Evolutionary conservation across 2,113 vertebrate genomes (phyloP).

Genomic region (Spea bombifrons): DNA sequence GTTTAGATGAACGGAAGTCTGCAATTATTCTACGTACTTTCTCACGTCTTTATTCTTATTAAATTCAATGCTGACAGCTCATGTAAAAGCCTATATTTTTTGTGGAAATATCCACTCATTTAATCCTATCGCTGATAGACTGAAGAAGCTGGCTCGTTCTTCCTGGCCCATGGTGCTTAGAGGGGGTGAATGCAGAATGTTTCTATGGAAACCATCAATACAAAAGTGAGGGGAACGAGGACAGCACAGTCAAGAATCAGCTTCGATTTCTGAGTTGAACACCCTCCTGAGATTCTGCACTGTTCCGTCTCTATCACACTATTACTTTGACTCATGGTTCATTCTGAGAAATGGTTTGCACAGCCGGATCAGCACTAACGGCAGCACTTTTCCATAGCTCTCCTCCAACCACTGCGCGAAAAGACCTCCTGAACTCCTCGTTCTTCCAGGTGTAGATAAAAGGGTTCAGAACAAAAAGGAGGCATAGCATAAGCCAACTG

Average conservation of each 20-base stretch:
- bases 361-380: conserved; percentile 45
- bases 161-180: conserved; percentile 11
- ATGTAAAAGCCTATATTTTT: conserved; percentile 1
- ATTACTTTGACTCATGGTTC: conserved; percentile 40
- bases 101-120: not conserved
- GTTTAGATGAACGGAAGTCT: not conserved
- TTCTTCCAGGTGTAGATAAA: conserved; percentile 85
- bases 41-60: not conserved
- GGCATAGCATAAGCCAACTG: conserved; percentile 78
- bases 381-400: conserved; percentile 52
- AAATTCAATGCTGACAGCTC: not conserved
- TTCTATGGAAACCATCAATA: conserved; percentile 46
- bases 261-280: conserved; percentile 34
- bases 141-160: conserved; percentile 13
- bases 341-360: conserved; percentile 57
- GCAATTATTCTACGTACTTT: not conserved
- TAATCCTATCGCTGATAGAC: conserved; percentile 10
- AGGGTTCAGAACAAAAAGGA: conserved; percentile 78
- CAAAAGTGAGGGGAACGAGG: conserved; percentile 31
- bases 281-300: conserved; percentile 6
- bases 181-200: conserved; percentile 24
- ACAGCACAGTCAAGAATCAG: conserved; percentile 23
- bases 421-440: conserved; percentile 79
- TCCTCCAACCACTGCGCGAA: conserved; percentile 70
- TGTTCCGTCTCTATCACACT: not conserved